phyloP scores from a whole-genome alignment of 2,888 invertebrate species.

The Troides oblongomaculatus region DNA sequence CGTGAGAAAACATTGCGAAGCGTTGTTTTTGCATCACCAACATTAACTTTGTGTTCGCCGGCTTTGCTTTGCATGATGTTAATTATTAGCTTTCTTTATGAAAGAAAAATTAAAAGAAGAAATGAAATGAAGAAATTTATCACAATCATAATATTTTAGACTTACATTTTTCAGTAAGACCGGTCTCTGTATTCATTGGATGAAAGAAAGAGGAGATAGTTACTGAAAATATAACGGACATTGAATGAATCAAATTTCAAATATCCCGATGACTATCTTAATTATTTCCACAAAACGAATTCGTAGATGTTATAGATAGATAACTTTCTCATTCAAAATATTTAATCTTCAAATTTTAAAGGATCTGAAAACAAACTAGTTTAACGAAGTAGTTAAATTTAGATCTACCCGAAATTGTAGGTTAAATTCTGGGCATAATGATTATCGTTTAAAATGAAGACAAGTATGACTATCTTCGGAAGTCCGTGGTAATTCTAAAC shows the following conservation, averaged over 20 bases:
- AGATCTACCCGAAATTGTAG: not conserved
- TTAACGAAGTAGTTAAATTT: not conserved
- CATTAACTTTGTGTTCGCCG: constrained; percentile 2
- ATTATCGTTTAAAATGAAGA: not conserved
- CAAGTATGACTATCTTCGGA: not conserved
- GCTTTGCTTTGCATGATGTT: constrained; percentile 2
- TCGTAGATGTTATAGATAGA: not conserved
- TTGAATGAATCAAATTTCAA: not conserved
- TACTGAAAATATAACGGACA: not conserved
- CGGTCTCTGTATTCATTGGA: not conserved
- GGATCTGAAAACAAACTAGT: no score
- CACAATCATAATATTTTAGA: not conserved
- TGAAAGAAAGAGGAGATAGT: not conserved
- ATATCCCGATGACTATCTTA: not conserved
- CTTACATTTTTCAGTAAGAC: not conserved
- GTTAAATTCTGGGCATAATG: not conserved
- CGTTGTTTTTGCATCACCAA: constrained; percentile 6
- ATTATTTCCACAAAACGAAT: not conserved
- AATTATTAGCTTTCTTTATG: constrained; percentile 5
- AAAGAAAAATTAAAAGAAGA: no score
- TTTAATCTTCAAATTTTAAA: no score
- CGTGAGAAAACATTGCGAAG: constrained; percentile 6
- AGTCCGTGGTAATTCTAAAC: not conserved
- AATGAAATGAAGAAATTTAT: not conserved
- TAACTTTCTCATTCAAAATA: not conserved